phyloP scores from a whole-genome alignment of 2,888 invertebrate species.

The Melangyna quadrimaculata region DNA sequence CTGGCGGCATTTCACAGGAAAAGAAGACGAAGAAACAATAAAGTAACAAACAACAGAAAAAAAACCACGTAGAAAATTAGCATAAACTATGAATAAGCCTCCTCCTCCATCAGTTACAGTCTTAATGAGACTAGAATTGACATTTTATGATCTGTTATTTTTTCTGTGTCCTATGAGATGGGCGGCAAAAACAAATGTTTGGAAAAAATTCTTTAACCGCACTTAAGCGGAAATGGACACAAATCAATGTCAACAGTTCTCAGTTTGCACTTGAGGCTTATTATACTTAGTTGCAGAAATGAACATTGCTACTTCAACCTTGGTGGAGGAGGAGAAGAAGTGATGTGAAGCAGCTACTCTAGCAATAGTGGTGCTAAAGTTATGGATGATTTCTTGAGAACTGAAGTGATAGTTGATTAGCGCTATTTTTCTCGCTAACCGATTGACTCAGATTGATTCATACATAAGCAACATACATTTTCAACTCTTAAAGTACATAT shows the following conservation, averaged over 20 bases:
- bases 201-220: neutral
- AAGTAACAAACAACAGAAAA: slow-evolving; percentile 7
- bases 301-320: neutral
- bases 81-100: slow-evolving; percentile 55
- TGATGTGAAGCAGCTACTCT: neutral
- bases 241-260: slow-evolving; percentile 61
- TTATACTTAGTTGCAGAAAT: neutral
- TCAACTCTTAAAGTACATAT: neutral
- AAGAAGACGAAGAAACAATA: slow-evolving; percentile 25
- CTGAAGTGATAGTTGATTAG: slow-evolving; percentile 6
- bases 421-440: slow-evolving; percentile 29
- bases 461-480: slow-evolving; percentile 44
- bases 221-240: slow-evolving; percentile 53
- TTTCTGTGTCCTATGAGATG: neutral
- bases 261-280: slow-evolving; percentile 1
- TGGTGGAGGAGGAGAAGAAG: neutral
- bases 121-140: slow-evolving; percentile 28
- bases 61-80: slow-evolving; percentile 60
- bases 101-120: neutral
- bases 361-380: neutral
- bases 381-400: slow-evolving; percentile 36
- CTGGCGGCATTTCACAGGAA: slow-evolving; percentile 46
- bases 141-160: slow-evolving; percentile 18
- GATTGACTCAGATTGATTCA: slow-evolving; percentile 44
- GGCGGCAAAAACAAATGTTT: neutral